phyloP scores from a whole-genome alignment of 92 coral and sea anemone genomes.

The Umimayanthus chanpuru region DNA sequence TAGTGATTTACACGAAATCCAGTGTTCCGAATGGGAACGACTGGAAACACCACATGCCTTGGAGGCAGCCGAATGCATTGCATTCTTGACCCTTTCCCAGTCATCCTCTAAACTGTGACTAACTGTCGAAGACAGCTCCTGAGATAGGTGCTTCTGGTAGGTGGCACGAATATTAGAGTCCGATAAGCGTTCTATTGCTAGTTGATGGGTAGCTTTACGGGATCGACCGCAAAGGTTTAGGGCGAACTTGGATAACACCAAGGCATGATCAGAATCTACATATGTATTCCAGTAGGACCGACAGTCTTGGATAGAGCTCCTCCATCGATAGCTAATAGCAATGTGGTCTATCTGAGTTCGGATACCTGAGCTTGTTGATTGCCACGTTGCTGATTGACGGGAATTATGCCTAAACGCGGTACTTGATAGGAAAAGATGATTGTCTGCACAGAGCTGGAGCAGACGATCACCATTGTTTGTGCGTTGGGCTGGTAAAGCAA shows the following conservation, averaged over 20 bases:
- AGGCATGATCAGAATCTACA: background rate
- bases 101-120: background rate
- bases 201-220: background rate
- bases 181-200: background rate
- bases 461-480: too few relatives aligned
- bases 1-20: background rate
- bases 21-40: background rate
- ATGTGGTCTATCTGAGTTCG: too few relatives aligned
- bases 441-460: too few relatives aligned
- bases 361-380: too few relatives aligned
- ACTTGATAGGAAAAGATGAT: too few relatives aligned
- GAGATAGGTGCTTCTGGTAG: background rate
- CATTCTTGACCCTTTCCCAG: background rate
- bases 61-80: background rate
- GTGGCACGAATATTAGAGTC: background rate
- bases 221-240: background rate
- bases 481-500: too few relatives aligned
- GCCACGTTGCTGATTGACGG: too few relatives aligned
- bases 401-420: too few relatives aligned
- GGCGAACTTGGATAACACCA: background rate
- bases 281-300: too few relatives aligned
- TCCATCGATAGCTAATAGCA: too few relatives aligned
- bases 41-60: background rate
- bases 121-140: background rate
- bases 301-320: background rate